Percentiles rank a stretch among this genome's conserved stretches.
Conservation (phyloP, 2,113 vertebrate genomes). For the Prietella phreatophila region DNA sequence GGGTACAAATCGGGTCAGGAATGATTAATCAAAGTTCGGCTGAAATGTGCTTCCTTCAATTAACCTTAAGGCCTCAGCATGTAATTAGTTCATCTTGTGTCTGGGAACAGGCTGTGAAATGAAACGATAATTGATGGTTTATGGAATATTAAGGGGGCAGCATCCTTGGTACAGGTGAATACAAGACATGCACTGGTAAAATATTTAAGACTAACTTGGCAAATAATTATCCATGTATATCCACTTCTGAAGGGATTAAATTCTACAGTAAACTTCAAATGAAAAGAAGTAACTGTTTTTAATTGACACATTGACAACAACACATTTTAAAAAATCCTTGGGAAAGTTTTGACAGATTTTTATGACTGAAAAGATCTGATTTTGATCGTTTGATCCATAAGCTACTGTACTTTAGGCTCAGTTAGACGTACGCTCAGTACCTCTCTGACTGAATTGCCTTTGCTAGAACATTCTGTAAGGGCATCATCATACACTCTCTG, state of each 20-base stretch:
- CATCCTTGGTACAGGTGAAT: background rate
- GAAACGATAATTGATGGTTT: slow-evolving; percentile 33
- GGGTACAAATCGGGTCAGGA: slow-evolving; percentile 8
- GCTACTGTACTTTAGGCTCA: background rate
- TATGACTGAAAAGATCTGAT: background rate
- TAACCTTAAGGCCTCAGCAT: slow-evolving; percentile 38
- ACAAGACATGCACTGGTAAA: background rate
- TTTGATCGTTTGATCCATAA: background rate
- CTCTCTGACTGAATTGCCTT: background rate
- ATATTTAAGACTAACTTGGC: background rate
- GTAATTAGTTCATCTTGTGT: slow-evolving; percentile 30
- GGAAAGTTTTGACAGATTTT: background rate
- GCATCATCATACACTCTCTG: background rate
- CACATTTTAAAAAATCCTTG: background rate
- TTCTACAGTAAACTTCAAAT: slow-evolving; percentile 3
- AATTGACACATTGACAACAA: background rate
- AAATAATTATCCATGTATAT: slow-evolving; percentile 29
- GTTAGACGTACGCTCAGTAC: background rate
- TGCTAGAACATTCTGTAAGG: background rate
- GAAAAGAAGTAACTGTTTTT: background rate
- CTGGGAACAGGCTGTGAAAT: slow-evolving; percentile 18
- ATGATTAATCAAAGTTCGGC: slow-evolving; percentile 28
- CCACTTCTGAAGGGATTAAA: background rate
- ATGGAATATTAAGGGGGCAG: background rate
- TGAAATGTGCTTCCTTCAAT: slow-evolving; percentile 42